Conservation (phyloP, 1,140 invertebrate genomes). For the Gonioctena quinquepunctata region DNA sequence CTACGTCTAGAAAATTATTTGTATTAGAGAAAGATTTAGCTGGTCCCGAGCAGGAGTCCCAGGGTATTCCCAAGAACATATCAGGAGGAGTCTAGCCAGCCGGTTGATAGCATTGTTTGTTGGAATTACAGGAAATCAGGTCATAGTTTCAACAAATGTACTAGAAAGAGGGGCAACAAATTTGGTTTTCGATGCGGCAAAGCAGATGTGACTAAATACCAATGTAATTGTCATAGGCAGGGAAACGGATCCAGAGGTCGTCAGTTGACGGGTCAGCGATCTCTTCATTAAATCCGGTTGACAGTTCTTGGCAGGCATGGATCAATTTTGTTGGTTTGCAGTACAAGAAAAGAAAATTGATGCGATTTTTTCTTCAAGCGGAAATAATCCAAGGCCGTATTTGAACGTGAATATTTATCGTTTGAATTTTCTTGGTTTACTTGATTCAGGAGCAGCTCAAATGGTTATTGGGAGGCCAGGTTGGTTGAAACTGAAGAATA, state of each 20-base stretch:
- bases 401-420: conserved; percentile 5
- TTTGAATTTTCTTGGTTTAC: conserved; percentile 5
- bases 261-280: neutral
- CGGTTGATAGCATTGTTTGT: neutral
- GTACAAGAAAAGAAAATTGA: neutral
- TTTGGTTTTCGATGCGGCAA: neutral
- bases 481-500: neutral
- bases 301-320: conserved; percentile 1
- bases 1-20: neutral
- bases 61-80: neutral
- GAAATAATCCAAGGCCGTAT: conserved; percentile 2
- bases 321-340: neutral
- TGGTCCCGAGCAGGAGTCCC: neutral
- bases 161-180: neutral
- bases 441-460: conserved; percentile 11
- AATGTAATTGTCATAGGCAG: neutral
- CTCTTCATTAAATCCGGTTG: neutral
- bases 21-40: neutral
- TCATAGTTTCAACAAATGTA: neutral
- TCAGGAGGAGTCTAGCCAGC: neutral
- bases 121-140: neutral
- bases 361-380: neutral
- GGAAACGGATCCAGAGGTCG: neutral
- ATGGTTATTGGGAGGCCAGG: neutral
- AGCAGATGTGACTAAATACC: neutral